Base-by-base conservation (phyloP, 2,888 invertebrate genomes). In the Spodoptera exigua region DNA sequence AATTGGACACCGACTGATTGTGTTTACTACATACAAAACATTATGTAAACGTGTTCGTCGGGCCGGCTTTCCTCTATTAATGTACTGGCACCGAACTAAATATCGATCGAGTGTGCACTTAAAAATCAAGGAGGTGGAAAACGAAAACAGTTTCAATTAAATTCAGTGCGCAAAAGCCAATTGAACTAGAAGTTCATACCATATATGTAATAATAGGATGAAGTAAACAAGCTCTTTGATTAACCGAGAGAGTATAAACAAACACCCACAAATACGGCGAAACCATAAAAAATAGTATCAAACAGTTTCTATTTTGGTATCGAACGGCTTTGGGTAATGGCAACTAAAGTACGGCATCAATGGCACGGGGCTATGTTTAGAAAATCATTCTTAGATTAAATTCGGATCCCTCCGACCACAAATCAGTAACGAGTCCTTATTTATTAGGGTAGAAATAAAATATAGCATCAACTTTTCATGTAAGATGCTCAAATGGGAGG, bases 361-460 rank as follows among this genome's bases (percentile, higher is more conserved):
- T 62, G 57, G 47, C 43, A 56, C 16, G 14, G 36, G 59, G 21
- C 47, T 54, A 49, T 74, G 62, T 75, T 70, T 70, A 62, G 56
- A 74, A 70, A 76, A 76, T 71, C 51, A 76, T 64, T 63, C 57
- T 76, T 55, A 74, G 74, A 75, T 74, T 74, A 65, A 74, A 76
- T 70, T 65, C 49, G 57, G 43, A 68, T 71, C 68, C 71, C 56
- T 64, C 39, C 47, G 43, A 61, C 76, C 74, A 76, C 74, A 76
- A 71, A 74, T 76, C 71, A 71, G 69, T 71, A 74, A 76, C 58
- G 57, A 71, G 60, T 61, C 66, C 60, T 58, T 76, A 76, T 76
- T 76, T 76, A 76, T 74, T 74, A 76, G 74, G 76, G 76, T 71
- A 66, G 71, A 76, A 74, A 74, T 74, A 76, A 76, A 71, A 76